These are phyloP conservation scores for Chrysogorgia sp. DNA, from an alignment of 92 coral and sea anemone genomes.

Conservation along the genomic window DNA sequence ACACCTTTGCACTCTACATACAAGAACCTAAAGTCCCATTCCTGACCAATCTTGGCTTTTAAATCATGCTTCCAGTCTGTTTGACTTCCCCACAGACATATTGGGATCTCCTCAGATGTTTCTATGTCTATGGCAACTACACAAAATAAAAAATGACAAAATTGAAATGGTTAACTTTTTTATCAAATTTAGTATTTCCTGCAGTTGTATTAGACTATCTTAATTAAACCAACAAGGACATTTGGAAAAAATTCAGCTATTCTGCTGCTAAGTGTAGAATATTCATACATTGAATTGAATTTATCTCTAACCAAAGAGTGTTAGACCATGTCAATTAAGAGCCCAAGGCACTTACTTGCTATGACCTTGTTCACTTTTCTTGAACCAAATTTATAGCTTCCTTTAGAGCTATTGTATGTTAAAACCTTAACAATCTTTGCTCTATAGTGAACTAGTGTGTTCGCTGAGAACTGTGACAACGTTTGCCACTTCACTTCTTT, in stretches of 20 bases:
- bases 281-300: too few relatives aligned
- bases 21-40: conserved; percentile 79
- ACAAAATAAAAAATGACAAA: neutral
- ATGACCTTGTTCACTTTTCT: conserved; percentile 69
- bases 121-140: conserved; percentile 59
- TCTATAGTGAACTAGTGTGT: conserved; percentile 78
- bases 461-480: conserved; percentile 67
- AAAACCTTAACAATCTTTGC: conserved; percentile 67
- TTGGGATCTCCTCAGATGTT: conserved; percentile 61
- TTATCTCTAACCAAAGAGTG: too few relatives aligned
- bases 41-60: conserved; percentile 67
- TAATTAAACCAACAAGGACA: too few relatives aligned
- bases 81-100: conserved; percentile 86
- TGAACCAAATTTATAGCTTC: conserved; percentile 57
- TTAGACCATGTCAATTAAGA: too few relatives aligned
- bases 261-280: too few relatives aligned
- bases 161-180: too few relatives aligned
- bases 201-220: too few relatives aligned
- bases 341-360: conserved; percentile 72
- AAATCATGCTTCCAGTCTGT: conserved; percentile 71
- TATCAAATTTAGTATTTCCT: too few relatives aligned
- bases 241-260: too few relatives aligned
- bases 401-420: conserved; percentile 41
- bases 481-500: conserved; percentile 57
- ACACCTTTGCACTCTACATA: conserved; percentile 63